Conservation (phyloP, 2,113 vertebrate species). For the Thryonomys swinderianus region DNA sequence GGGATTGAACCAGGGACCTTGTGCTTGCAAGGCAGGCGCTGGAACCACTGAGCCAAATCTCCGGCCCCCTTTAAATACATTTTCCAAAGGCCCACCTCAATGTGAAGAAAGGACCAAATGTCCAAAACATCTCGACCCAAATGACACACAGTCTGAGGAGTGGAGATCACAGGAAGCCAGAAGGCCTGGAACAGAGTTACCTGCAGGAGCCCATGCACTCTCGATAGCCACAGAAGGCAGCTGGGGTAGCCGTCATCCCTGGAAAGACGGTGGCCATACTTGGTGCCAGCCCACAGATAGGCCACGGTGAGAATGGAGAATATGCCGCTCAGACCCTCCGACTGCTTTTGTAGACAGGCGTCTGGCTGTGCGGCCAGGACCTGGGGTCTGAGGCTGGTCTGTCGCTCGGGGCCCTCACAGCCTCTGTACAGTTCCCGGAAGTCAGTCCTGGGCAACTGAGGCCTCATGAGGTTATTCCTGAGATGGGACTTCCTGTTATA, state of each 20-base stretch:
- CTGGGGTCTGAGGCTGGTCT: neutral
- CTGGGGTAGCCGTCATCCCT: rapidly evolving
- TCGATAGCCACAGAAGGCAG: rapidly evolving
- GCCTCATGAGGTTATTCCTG: neutral
- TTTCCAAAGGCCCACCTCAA: neutral
- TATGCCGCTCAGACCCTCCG: neutral
- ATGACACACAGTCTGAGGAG: neutral
- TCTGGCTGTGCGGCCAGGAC: neutral
- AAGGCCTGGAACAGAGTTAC: rapidly evolving
- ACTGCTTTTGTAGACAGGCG: neutral
- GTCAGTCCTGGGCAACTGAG: rapidly evolving
- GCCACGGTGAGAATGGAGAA: rapidly evolving
- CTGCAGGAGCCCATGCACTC: rapidly evolving
- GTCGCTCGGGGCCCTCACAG: neutral
- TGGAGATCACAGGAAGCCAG: neutral
- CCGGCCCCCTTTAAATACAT: too few species aligned
- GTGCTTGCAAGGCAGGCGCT: too few species aligned
- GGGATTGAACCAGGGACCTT: too few species aligned
- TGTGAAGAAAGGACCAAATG: too few species aligned
- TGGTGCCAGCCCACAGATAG: neutral
- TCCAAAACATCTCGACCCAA: neutral
- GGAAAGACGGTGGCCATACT: too few species aligned
- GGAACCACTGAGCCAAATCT: too few species aligned
- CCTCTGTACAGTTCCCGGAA: neutral
- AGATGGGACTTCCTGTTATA: neutral